Percentiles rank a stretch among this genome's conserved stretches.
phyloP scores from a whole-genome alignment of 2,113 vertebrate genomes.

The Theristicus caerulescens region DNA sequence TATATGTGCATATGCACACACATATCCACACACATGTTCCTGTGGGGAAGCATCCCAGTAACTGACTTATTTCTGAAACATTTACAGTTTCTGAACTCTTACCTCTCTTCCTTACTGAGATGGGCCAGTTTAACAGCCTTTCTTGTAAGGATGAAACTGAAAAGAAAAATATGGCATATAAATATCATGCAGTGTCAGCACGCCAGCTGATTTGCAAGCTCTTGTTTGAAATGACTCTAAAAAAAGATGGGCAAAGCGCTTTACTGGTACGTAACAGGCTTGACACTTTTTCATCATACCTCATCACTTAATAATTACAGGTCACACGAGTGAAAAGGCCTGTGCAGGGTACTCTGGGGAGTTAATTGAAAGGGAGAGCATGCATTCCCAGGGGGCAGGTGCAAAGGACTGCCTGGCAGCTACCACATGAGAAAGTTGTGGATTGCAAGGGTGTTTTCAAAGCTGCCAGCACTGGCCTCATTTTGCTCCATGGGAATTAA shows the following conservation, averaged over 20 bases:
- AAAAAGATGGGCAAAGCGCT: neutral
- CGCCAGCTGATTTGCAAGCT: neutral
- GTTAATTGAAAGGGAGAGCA: neutral
- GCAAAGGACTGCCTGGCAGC: neutral
- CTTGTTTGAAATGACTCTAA: neutral
- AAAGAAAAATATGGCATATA: neutral
- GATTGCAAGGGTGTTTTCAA: neutral
- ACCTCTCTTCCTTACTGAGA: slow-evolving; percentile 90
- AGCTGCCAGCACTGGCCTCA: neutral
- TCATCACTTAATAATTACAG: neutral
- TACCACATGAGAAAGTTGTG: neutral
- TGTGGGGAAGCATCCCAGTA: neutral
- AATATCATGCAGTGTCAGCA: neutral
- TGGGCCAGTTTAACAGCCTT: slow-evolving; percentile 82
- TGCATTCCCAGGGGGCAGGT: neutral
- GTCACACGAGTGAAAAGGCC: neutral
- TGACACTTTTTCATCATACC: neutral
- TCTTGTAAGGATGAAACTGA: slow-evolving; percentile 90
- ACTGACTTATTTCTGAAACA: neutral
- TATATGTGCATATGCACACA: neutral
- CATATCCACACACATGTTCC: neutral
- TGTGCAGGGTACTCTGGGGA: neutral
- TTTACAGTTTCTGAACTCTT: slow-evolving; percentile 12
- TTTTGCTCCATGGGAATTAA: neutral
- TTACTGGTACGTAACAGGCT: neutral